Base-by-base conservation (phyloP, 2,888 invertebrate species). In the Heliconius hortense region DNA sequence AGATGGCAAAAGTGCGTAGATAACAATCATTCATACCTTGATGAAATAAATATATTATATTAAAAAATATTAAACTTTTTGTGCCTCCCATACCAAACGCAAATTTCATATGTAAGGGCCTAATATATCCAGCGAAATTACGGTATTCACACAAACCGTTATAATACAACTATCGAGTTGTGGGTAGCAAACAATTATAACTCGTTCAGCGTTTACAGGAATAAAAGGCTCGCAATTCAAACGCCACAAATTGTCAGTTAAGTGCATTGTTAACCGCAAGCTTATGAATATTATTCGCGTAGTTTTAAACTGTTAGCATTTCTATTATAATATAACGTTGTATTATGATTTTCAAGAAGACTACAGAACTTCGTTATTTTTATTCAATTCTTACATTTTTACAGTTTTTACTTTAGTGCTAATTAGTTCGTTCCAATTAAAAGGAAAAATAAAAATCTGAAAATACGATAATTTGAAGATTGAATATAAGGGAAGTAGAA, bases 191-290 rank as follows among this genome's bases (percentile, higher is more conserved):
- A 74, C 53, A 74, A 31, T 69, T 35, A 69, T 63, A 31, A 43
- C 70, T 62, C 63, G 18, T 60, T 71, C 59, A 26, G 60, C 60
- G 43, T 63, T 74, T 71, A 62, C 62, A 71, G 62, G 62, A 74
- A 77, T 72, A 70, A 74, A 71, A 43, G 74, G 71, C 68, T 66
- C 67, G 72, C 56, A 68, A 68, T 72, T 67, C 62, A 74, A 72
- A 76, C 62, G 69, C 56, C 73, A 76, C 70, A 56, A 76, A 73
- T 64, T 73, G 59, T 71, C 71, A 26, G 71, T 62, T 60, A 71
- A 71, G 59, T 59, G 67, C 63, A 67, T 67, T 67, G 67, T 66
- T 73, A 31, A 56, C 64, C 66, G 59, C 67, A 59, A 71, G 71
- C 71, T 71, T 71, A 71, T 71, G 71, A 71, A 71, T 71, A 62